phyloP scores from a whole-genome alignment of 2,888 invertebrate genomes.

The Penaeus monodon region DNA sequence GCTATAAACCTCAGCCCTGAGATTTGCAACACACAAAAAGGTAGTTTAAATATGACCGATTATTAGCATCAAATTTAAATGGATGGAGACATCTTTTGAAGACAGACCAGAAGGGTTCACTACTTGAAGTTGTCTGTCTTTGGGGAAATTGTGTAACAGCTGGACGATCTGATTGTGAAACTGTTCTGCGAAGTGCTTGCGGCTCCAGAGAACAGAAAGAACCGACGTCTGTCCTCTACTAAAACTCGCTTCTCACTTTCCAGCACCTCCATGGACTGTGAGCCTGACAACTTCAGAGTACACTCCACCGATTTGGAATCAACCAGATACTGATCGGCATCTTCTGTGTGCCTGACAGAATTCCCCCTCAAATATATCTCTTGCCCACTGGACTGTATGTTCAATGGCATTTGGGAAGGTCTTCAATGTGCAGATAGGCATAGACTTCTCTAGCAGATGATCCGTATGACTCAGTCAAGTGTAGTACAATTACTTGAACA shows the following conservation, averaged over 20 bases:
- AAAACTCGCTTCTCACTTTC: conserved; percentile 85
- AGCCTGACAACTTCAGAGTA: conserved; percentile 86
- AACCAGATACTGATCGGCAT: conserved; percentile 82
- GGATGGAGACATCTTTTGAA: conserved; percentile 94
- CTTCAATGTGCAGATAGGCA: conserved; percentile 97
- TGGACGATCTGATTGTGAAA: conserved; percentile 96
- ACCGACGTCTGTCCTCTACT: conserved; percentile 85
- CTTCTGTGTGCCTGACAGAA: conserved; percentile 90
- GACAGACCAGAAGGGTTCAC: conserved; percentile 97
- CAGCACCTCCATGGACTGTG: conserved; percentile 80
- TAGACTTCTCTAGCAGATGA: conserved; percentile 95
- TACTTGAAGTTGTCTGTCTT: conserved; percentile 86
- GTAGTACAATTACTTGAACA: conserved; percentile 95
- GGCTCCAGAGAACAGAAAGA: conserved; percentile 87
- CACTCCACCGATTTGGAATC: conserved; percentile 84
- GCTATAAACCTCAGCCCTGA: conserved; percentile 88
- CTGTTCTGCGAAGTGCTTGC: conserved; percentile 82
- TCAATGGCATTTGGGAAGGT: conserved; percentile 99
- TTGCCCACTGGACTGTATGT: conserved; percentile 80
- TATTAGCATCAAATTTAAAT: conserved; percentile 74
- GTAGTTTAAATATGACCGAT: conserved; percentile 84
- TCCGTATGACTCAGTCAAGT: conserved; percentile 96
- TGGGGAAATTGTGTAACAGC: conserved; percentile 95
- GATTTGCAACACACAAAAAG: conserved; percentile 89
- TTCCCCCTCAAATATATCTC: conserved; percentile 93